phyloP scores from a whole-genome alignment of 2,797 vertebrate genomes.

The Labroides dimidiatus region DNA sequence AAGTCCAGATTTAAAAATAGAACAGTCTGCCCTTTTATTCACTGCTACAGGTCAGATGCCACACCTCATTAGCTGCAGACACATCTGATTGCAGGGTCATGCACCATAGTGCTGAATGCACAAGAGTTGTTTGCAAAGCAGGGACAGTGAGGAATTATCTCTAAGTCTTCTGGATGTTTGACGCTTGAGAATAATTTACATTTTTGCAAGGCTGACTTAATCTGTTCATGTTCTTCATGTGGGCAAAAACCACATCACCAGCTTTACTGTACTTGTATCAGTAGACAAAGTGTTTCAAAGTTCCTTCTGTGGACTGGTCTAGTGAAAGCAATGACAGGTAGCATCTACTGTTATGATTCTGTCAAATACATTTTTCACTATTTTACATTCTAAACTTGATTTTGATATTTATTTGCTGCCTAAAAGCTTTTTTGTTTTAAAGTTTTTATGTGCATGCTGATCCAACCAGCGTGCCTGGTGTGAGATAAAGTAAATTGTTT shows the following conservation, averaged over 20 bases:
- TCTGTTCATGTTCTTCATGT: not conserved
- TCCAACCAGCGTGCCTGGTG: no score
- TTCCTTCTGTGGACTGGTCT: no score
- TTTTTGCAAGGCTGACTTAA: not conserved
- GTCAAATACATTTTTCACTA: no score
- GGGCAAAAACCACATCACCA: not conserved
- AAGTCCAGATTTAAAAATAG: slow-evolving; percentile 56
- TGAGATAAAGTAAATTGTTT: no score
- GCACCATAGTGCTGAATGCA: not conserved
- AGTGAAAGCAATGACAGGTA: no score
- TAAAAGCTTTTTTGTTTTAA: no score
- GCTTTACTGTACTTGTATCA: not conserved
- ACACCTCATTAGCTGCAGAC: slow-evolving; percentile 52
- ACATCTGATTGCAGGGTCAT: slow-evolving; percentile 37
- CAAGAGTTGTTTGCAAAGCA: slow-evolving; percentile 6
- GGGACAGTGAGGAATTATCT: not conserved
- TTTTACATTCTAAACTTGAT: no score
- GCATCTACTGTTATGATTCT: not conserved
- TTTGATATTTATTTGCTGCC: no score
- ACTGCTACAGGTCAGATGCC: slow-evolving; percentile 51
- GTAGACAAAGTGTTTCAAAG: not conserved
- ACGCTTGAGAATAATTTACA: not conserved
- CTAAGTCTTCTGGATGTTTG: not conserved
- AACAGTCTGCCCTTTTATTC: slow-evolving; percentile 54
- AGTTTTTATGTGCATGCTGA: no score